phyloP scores from a whole-genome alignment of 30 jellyfish, hydroid and myxozoan genomes.

The Chrysaora quinquecirrha region DNA sequence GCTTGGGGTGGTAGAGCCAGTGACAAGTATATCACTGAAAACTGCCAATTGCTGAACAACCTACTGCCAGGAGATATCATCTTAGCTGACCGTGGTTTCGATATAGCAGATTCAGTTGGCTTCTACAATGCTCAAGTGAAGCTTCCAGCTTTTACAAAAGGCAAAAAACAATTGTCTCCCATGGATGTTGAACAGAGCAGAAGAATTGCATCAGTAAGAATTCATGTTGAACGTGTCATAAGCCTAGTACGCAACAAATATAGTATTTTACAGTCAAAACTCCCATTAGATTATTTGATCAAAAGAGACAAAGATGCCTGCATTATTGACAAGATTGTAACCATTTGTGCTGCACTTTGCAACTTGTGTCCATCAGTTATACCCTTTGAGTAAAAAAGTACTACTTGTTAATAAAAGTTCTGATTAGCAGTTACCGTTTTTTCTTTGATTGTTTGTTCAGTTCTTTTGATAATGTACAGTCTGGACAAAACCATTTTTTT shows the following conservation, averaged over 20 bases:
- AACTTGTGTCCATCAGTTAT: neutral
- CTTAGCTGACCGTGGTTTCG: constrained; percentile 22
- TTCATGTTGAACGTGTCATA: constrained; percentile 38
- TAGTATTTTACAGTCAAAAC: neutral
- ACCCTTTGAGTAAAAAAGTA: neutral
- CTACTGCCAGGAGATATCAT: constrained; percentile 22
- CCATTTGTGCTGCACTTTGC: neutral
- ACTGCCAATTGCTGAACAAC: neutral
- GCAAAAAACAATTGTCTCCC: constrained; percentile 18
- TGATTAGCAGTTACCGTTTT: neutral
- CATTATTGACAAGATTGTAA: neutral
- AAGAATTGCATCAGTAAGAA: constrained; percentile 14
- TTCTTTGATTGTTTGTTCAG: too few relatives aligned
- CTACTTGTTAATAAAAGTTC: neutral
- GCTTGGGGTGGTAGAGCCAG: constrained; percentile 60
- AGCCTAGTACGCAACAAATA: constrained; percentile 11
- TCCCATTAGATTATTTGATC: neutral
- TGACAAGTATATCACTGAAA: constrained; percentile 18
- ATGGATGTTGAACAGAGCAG: constrained; percentile 20
- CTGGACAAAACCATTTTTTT: constrained; percentile 37
- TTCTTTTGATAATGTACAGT: constrained; percentile 15
- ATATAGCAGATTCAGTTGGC: constrained; percentile 25
- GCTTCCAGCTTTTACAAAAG: constrained; percentile 20
- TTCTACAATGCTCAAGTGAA: constrained; percentile 1
- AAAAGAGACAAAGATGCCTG: neutral